phyloP scores from a whole-genome alignment of 2,888 invertebrate species.

The Drosophila ustulata region DNA sequence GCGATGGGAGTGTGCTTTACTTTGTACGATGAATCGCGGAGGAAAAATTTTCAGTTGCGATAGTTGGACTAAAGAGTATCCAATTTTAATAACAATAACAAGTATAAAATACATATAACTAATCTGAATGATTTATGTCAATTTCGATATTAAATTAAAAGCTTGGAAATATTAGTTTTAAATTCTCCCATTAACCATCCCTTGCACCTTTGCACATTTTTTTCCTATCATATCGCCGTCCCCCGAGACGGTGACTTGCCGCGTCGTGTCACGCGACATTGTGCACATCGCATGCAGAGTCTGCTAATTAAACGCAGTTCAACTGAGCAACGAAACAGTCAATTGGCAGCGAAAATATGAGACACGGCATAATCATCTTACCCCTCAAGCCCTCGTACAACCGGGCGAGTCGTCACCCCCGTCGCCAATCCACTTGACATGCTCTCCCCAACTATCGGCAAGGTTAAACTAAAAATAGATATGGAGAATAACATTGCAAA shows the following conservation, averaged over 20 bases:
- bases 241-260: too few relatives aligned
- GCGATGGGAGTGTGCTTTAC: background rate
- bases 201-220: too few relatives aligned
- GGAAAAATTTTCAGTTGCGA: too few relatives aligned
- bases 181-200: too few relatives aligned
- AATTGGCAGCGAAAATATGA: conserved; percentile 46
- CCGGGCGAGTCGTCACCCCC: background rate
- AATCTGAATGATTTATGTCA: too few relatives aligned
- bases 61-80: too few relatives aligned
- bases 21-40: background rate
- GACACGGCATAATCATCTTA: conserved; percentile 51
- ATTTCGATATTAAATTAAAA: too few relatives aligned
- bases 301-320: conserved; percentile 46
- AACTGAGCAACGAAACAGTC: conserved; percentile 27
- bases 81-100: too few relatives aligned
- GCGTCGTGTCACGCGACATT: conserved; percentile 14
- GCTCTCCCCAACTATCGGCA: conserved; percentile 53
- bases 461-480: conserved; percentile 75
- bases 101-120: too few relatives aligned
- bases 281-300: conserved; percentile 4
- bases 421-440: conserved; percentile 25
- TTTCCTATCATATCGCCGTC: too few relatives aligned
- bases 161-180: too few relatives aligned
- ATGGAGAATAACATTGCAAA: conserved; percentile 71
- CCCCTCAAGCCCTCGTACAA: background rate